Evolutionary conservation across 1,140 invertebrate genomes (phyloP).

Genomic region (Pectinophora gossypiella): DNA sequence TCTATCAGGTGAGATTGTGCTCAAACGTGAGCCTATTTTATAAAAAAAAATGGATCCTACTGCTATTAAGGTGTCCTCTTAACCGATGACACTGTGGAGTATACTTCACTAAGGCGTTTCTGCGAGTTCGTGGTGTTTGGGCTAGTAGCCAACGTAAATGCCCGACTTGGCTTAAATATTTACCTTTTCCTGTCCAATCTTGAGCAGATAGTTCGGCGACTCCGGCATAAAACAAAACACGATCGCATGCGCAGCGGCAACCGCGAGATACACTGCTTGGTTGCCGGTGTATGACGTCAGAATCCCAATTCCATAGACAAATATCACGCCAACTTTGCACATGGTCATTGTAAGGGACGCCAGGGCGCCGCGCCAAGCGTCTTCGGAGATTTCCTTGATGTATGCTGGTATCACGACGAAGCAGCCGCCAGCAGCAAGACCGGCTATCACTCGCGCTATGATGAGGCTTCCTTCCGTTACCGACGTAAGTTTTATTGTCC

Average conservation of each 20-base stretch:
- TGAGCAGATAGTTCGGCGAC: conserved; percentile 34
- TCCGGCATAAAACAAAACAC: conserved; percentile 37
- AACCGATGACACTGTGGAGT: too few relatives aligned
- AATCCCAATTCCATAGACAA: conserved; percentile 34
- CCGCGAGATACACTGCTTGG: conserved; percentile 27
- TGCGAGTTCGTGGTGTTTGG: too few relatives aligned
- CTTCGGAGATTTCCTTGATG: conserved; percentile 72
- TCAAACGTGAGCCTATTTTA: too few relatives aligned
- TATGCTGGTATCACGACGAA: conserved; percentile 72
- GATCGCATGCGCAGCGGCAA: conserved; percentile 19
- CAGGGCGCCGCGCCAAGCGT: conserved; percentile 46
- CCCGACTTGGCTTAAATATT: neutral
- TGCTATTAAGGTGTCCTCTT: too few relatives aligned
- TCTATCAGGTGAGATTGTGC: too few relatives aligned
- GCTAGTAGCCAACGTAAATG: too few relatives aligned
- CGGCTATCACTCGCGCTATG: conserved; percentile 59
- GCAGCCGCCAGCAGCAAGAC: conserved; percentile 60
- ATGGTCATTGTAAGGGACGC: conserved; percentile 38
- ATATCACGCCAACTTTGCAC: conserved; percentile 37
- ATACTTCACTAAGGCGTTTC: too few relatives aligned
- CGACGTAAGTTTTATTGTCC: conserved; percentile 29
- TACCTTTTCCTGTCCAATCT: conserved; percentile 31
- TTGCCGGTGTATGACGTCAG: conserved; percentile 21
- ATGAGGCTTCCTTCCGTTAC: conserved; percentile 20
- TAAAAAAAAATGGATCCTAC: too few relatives aligned